Base-by-base conservation (phyloP, 2,113 vertebrate genomes). In the Trichomycterus rosablanca region DNA sequence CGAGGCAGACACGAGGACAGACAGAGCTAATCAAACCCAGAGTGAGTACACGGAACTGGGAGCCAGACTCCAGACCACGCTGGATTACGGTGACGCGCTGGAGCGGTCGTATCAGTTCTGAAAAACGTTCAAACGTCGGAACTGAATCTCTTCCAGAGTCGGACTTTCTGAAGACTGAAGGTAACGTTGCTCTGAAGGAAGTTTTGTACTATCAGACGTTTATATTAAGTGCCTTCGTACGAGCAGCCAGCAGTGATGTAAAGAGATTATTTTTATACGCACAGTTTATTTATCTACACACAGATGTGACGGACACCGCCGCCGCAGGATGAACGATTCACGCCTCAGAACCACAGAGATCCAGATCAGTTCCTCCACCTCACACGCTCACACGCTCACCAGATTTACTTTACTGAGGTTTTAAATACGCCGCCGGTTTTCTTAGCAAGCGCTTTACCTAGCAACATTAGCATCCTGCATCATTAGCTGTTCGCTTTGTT, bases 61-160 rank as follows among this genome's bases (percentile, higher is more conserved):
- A 85, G 88, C 90, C 86, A 90, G 93, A 89, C 90, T 94, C 84
- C 93, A 93, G 89, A 93, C 90, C 76, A 95, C 93, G 83, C 91
- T 94, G 70, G 95, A 97, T 89, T 97, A 97, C 88, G 90, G 96
- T 89, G 95, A 97, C 85, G 93, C 97, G 73, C 86, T 97, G 87
- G 93, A 97, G 79, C 92, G 93, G 71, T 92, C 93, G 1, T 97
- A 96, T 80, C 92, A 95, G 84, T 97, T 97, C 86, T 97, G 89
- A 88, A 70, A 35, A 34, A 34, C 63, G 22, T 14, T 37, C 37
- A 44, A 34, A 54, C 34, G 59, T 57, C 63, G 60, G 43, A 35
- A 63, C 20, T 28, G 40, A 26, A 15, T n/a, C 11, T 28, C 23
- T 15, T 39, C 19, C 5, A 30, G 8, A 3, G 37, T 26, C 20